Percentiles rank a stretch among this genome's conserved stretches.
phyloP scores from a whole-genome alignment of 2,113 vertebrate species.

The Chauna torquata region DNA sequence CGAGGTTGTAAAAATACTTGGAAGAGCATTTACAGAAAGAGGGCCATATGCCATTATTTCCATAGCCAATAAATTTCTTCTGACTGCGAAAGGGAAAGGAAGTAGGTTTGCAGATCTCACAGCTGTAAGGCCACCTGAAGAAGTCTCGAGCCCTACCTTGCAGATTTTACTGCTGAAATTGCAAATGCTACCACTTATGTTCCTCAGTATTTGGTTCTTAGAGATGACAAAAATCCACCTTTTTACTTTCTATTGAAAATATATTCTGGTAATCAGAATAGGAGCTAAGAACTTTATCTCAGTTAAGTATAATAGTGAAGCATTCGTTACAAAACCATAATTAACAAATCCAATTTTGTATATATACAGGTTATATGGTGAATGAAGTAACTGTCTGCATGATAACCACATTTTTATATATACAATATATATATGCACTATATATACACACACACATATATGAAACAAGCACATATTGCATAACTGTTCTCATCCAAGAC shows the following conservation, averaged over 20 bases:
- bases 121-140: background rate
- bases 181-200: background rate
- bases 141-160: background rate
- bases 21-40: background rate
- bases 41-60: background rate
- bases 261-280: background rate
- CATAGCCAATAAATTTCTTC: background rate
- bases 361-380: background rate
- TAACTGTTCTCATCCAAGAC: background rate
- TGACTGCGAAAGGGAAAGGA: background rate
- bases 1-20: background rate
- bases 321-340: background rate
- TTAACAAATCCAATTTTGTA: background rate
- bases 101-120: background rate
- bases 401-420: background rate
- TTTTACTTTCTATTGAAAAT: background rate
- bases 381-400: background rate
- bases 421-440: too few relatives aligned
- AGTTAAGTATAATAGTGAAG: background rate
- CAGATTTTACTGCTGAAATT: background rate
- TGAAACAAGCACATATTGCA: background rate
- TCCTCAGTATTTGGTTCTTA: background rate
- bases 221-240: background rate
- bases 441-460: background rate
- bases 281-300: background rate